phyloP scores from a whole-genome alignment of 2,888 invertebrate genomes.

The Ornithoptera alexandrae region DNA sequence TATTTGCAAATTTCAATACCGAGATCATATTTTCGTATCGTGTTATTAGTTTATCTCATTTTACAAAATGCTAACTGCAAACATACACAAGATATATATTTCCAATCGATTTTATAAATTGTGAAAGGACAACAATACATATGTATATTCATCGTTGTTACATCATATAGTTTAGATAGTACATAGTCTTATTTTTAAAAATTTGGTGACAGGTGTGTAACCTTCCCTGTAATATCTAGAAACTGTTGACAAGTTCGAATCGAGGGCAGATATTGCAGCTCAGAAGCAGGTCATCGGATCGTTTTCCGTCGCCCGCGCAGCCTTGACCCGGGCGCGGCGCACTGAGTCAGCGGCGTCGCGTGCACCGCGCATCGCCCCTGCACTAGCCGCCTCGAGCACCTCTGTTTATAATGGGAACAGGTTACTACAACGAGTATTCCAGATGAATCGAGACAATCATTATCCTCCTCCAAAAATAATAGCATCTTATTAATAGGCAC shows the following conservation, averaged over 20 bases:
- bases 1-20: conserved; percentile 22
- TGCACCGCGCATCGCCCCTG: conserved; percentile 36
- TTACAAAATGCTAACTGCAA: neutral
- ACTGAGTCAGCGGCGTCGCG: conserved; percentile 53
- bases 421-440: conserved; percentile 32
- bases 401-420: conserved; percentile 35
- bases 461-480: conserved; percentile 7
- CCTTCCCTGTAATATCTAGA: conserved; percentile 29
- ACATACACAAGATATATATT: too few relatives aligned
- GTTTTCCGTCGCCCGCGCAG: conserved; percentile 50
- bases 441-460: conserved; percentile 13
- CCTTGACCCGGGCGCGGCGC: conserved; percentile 47
- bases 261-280: conserved; percentile 54
- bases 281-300: conserved; percentile 60
- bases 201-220: conserved; percentile 3
- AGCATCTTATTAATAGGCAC: neutral
- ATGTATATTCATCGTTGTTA: neutral
- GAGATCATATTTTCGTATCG: conserved; percentile 19
- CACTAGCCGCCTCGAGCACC: conserved; percentile 22
- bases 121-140: too few relatives aligned
- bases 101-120: too few relatives aligned
- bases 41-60: conserved; percentile 3
- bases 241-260: conserved; percentile 40
- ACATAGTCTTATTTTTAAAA: conserved; percentile 4
- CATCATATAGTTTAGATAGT: neutral